These are phyloP conservation scores for Otolemur garnettii DNA, from an alignment of 2,113 vertebrate genomes.

Conservation along the genomic window DNA sequence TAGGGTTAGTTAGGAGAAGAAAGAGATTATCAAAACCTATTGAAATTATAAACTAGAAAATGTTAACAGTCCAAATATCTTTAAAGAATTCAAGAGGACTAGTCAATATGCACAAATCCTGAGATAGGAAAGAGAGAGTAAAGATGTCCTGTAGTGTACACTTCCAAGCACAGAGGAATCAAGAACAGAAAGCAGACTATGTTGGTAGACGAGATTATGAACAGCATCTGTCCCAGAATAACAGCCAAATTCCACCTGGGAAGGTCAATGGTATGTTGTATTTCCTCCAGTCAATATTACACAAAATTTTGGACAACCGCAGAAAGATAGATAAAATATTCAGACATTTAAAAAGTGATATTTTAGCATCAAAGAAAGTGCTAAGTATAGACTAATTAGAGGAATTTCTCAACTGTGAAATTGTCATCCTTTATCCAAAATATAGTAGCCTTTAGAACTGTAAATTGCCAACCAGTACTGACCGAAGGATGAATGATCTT, in stretches of 20 bases:
- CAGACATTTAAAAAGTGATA: slow-evolving; percentile 1
- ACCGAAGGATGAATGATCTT: slow-evolving; percentile 37
- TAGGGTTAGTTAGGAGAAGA: background rate
- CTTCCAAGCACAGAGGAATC: background rate
- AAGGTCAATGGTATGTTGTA: background rate
- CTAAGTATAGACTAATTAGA: background rate
- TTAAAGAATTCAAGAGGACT: background rate
- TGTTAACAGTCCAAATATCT: background rate
- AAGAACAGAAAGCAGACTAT: background rate
- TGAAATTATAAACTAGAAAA: background rate
- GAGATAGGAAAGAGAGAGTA: background rate
- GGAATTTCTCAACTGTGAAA: slow-evolving; percentile 65
- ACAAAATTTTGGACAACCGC: background rate
- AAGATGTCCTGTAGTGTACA: background rate
- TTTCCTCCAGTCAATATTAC: background rate
- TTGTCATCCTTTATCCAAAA: slow-evolving; percentile 18
- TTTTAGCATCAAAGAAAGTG: background rate
- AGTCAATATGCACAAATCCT: background rate
- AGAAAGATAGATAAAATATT: slow-evolving; percentile 23
- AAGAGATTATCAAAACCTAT: background rate
- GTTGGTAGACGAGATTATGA: background rate
- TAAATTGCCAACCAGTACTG: background rate
- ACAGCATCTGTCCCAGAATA: background rate
- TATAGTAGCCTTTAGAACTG: background rate
- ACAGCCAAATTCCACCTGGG: background rate